Evolutionary conservation across 2,797 vertebrate species (phyloP).

Genomic region (Euthynnus affinis): DNA sequence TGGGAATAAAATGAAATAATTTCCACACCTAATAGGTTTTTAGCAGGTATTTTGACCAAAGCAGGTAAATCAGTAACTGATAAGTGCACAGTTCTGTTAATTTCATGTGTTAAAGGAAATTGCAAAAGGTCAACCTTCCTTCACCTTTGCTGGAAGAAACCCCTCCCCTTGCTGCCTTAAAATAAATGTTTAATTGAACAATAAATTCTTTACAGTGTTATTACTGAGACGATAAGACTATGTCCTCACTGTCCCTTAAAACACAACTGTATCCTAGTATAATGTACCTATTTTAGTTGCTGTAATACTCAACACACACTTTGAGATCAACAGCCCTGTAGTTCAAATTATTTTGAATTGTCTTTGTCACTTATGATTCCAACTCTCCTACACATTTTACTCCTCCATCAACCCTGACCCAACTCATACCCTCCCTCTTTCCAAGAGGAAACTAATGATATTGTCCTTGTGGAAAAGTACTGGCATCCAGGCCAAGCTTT

Average conservation of each 20-base stretch:
- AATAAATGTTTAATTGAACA: background rate
- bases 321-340: background rate
- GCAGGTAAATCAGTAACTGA: constrained; percentile 10
- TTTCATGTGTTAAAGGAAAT: background rate
- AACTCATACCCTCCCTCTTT: constrained; percentile 49
- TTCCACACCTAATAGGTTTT: background rate
- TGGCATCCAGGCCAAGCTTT: constrained; percentile 81
- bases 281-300: background rate
- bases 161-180: background rate
- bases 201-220: background rate
- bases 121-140: background rate
- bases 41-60: background rate
- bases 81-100: background rate
- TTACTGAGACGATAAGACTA: background rate
- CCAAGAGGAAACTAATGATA: constrained; percentile 76
- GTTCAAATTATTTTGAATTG: constrained; percentile 9
- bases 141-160: background rate
- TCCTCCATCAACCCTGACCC: constrained; percentile 24
- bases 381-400: constrained; percentile 21
- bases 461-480: constrained; percentile 87
- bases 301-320: background rate
- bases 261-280: too few relatives aligned
- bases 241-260: background rate
- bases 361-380: constrained; percentile 26
- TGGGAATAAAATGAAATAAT: constrained; percentile 16